Evolutionary conservation across 1,140 invertebrate species (phyloP).

Genomic region (Zelostemma sp.): DNA sequence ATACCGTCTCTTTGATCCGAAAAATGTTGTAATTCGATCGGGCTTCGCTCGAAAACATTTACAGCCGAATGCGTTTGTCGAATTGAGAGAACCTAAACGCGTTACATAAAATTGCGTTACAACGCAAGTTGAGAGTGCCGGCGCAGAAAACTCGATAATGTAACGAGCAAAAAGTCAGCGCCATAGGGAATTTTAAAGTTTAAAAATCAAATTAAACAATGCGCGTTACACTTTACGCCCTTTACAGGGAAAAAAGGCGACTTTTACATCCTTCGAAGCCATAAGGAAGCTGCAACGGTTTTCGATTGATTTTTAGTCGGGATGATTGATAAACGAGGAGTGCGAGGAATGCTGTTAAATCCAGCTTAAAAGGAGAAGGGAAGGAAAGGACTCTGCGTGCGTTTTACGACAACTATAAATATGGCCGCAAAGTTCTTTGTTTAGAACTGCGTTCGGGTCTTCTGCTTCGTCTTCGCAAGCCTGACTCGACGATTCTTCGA

Average conservation of each 20-base stretch:
- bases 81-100: constrained; percentile 27
- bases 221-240: too few species aligned
- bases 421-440: constrained; percentile 67
- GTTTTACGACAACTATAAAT: constrained; percentile 69
- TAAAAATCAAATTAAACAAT: too few species aligned
- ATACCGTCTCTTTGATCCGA: constrained; percentile 28
- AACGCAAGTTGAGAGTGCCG: constrained; percentile 2
- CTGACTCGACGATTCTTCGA: constrained; percentile 7
- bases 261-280: too few species aligned
- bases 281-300: too few species aligned
- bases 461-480: constrained; percentile 37
- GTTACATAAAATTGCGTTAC: constrained; percentile 18
- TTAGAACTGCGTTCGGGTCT: constrained; percentile 60
- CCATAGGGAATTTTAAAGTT: too few species aligned
- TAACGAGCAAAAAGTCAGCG: background rate
- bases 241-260: too few species aligned
- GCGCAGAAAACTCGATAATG: constrained; percentile 9
- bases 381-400: too few species aligned
- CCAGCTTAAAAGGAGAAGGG: constrained; percentile 5
- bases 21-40: constrained; percentile 36
- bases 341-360: background rate
- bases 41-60: constrained; percentile 32
- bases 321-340: too few species aligned
- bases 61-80: constrained; percentile 19
- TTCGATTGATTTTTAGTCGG: too few species aligned